Conservation (phyloP, 1,140 invertebrate genomes). For the Gryon sp. region DNA sequence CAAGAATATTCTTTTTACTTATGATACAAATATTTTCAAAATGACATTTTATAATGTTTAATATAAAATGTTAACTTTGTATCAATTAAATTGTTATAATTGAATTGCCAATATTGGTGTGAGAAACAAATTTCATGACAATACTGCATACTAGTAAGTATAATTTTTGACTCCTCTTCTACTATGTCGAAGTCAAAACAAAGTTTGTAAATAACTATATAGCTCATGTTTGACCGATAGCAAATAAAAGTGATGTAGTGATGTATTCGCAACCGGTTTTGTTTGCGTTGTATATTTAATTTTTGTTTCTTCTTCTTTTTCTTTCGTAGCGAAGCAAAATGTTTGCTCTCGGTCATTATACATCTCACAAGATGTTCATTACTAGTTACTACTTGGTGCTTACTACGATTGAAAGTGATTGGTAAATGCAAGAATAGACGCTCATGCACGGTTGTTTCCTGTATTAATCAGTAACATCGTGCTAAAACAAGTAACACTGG, state of each 20-base stretch:
- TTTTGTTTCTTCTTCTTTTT: no score
- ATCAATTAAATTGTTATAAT: no score
- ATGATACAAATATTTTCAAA: no score
- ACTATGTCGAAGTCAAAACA: no score
- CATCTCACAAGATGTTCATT: conserved; percentile 45
- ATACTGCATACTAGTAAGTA: no score
- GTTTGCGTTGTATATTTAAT: conserved; percentile 12
- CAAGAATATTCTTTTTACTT: no score
- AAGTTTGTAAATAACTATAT: conserved; percentile 16
- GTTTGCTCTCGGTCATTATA: conserved; percentile 45
- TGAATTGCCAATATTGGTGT: no score
- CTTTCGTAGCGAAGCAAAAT: conserved; percentile 23
- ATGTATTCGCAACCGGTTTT: conserved; percentile 28
- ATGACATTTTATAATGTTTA: no score
- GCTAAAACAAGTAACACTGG: conserved; percentile 13
- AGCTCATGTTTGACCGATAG: conserved; percentile 16
- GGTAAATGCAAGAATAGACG: conserved; percentile 38
- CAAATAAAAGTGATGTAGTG: conserved; percentile 14
- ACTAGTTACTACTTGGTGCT: conserved; percentile 35
- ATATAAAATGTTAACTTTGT: no score
- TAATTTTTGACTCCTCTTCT: no score
- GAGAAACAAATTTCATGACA: no score
- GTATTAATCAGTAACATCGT: conserved; percentile 36
- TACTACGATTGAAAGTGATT: conserved; percentile 41
- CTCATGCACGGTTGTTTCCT: conserved; percentile 27